Evolutionary conservation across 2,113 vertebrate species (phyloP), one percentile per base, ranked within the genome.

Genomic region (Catharus minimus): DNA sequence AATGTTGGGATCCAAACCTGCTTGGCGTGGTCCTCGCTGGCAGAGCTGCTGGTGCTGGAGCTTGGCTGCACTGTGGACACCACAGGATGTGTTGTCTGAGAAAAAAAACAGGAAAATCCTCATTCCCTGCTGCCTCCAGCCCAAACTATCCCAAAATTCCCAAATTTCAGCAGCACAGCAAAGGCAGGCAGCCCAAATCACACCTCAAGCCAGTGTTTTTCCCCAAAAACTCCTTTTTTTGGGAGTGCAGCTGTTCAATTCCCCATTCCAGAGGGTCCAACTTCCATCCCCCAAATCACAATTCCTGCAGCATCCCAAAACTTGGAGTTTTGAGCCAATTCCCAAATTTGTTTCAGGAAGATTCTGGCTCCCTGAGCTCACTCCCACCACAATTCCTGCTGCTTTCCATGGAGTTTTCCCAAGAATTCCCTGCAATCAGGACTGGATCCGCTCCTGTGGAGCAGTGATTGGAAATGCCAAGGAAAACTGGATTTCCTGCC

Each of bases 11-110:
- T n/a, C 3, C 75, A 23, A 28, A 98, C 98, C 97, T 99, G 98
- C 93, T 98, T 99, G 36, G 97, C 95, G 90, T 98, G 98, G 2
- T 99, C 98, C 66, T 99, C 98, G 11, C 65, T 97, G 71, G 97
- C 96, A 66, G 98, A 98, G 82, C 97, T 98, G 95, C 92, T 98
- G 88, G 87, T 80, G 27, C 97, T 96, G 57, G 98, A 76, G 36
- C 95, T 97, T 92, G 97, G 97, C 69, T 96, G 97, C 13, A 95
- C 94, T 5, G 91, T 38, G 56, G 95, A 97, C 41, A 97, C 94
- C 38, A 97, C 92, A 1, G 97, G 94, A 44, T 95, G 97, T 0
- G 96, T 95, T 7, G 96, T 92, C 97, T 97, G 90, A 66, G 85
- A 72, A 58, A n/a, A 58, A n/a, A 50, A 27, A 5, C 14, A 50